phyloP scores from a whole-genome alignment of 1,140 invertebrate genomes.

The Neodiprion pinetum region DNA sequence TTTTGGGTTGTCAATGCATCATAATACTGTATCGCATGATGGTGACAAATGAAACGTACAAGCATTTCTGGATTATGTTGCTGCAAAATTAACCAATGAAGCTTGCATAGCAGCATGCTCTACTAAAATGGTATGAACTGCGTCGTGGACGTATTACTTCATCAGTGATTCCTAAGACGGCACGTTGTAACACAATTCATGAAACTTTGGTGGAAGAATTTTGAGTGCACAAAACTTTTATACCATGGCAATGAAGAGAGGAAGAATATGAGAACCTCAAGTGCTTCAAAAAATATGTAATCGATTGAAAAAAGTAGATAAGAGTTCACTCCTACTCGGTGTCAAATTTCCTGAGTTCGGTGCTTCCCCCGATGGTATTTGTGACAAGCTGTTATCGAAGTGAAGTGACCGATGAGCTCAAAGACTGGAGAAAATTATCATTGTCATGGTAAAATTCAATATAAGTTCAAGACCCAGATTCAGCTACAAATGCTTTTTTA shows the following conservation, averaged over 20 bases:
- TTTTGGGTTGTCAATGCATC: slow-evolving; percentile 29
- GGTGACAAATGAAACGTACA: slow-evolving; percentile 21
- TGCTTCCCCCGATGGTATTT: slow-evolving; percentile 57
- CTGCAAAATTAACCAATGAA: slow-evolving; percentile 19
- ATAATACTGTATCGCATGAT: slow-evolving; percentile 22
- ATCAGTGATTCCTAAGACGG: slow-evolving; percentile 45
- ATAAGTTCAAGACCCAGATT: slow-evolving; percentile 57
- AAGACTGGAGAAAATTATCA: slow-evolving; percentile 52
- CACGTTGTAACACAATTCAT: slow-evolving; percentile 40
- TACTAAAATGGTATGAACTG: slow-evolving; percentile 37
- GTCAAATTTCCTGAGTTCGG: slow-evolving; percentile 36
- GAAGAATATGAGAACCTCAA: slow-evolving; percentile 31
- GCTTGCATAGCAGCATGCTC: slow-evolving; percentile 25
- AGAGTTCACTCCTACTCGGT: slow-evolving; percentile 27
- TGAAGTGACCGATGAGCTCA: slow-evolving; percentile 56
- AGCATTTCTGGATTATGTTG: slow-evolving; percentile 29
- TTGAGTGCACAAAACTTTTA: slow-evolving; percentile 34
- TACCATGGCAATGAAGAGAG: slow-evolving; percentile 35
- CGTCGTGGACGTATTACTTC: slow-evolving; percentile 46
- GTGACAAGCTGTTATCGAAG: slow-evolving; percentile 56
- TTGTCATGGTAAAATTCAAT: slow-evolving; percentile 44
- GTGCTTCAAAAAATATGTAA: slow-evolving; percentile 24
- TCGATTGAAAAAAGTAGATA: slow-evolving; percentile 24
- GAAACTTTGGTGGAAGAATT: slow-evolving; percentile 37
- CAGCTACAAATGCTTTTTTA: slow-evolving; percentile 58